These are phyloP conservation scores for Pholis gunnellus DNA, from an alignment of 2,113 vertebrate species.

Conservation along the genomic window DNA sequence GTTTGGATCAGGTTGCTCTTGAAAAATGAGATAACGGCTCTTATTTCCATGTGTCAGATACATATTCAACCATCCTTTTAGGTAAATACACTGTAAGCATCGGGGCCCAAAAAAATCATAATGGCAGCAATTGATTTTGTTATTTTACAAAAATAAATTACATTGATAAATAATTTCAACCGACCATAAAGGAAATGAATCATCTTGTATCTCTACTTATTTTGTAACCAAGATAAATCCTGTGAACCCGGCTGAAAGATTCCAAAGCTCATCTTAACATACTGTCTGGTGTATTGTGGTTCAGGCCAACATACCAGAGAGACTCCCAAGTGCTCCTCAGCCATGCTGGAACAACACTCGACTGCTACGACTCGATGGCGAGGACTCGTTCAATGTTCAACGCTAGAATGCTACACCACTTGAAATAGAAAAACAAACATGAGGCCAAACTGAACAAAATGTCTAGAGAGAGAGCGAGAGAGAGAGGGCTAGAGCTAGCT, in stretches of 20 bases:
- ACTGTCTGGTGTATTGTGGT: slow-evolving; percentile 3
- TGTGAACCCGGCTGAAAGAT: not conserved
- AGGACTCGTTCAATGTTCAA: slow-evolving; percentile 31
- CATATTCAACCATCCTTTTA: too few species aligned
- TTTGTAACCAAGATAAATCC: not conserved
- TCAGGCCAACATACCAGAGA: slow-evolving; percentile 16
- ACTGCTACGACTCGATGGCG: not conserved
- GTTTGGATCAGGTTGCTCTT: not conserved
- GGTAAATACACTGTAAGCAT: not conserved
- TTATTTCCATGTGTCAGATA: too few species aligned
- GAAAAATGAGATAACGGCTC: too few species aligned
- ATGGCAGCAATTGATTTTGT: not conserved
- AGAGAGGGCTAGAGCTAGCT: slow-evolving; percentile 8
- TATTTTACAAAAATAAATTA: not conserved
- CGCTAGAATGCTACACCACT: not conserved
- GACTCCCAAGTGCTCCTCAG: slow-evolving; percentile 19
- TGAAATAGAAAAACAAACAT: not conserved
- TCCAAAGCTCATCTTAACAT: not conserved
- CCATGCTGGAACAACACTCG: slow-evolving; percentile 5
- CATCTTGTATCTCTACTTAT: not conserved
- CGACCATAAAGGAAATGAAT: not conserved
- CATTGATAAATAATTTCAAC: not conserved
- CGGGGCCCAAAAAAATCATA: not conserved
- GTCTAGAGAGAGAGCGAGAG: not conserved
- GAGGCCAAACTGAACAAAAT: not conserved